A percentile compares a stretch with the other conserved stretches of the same genome.
phyloP scores from a whole-genome alignment of 2,113 vertebrate genomes.

The Dasyprocta punctata region DNA sequence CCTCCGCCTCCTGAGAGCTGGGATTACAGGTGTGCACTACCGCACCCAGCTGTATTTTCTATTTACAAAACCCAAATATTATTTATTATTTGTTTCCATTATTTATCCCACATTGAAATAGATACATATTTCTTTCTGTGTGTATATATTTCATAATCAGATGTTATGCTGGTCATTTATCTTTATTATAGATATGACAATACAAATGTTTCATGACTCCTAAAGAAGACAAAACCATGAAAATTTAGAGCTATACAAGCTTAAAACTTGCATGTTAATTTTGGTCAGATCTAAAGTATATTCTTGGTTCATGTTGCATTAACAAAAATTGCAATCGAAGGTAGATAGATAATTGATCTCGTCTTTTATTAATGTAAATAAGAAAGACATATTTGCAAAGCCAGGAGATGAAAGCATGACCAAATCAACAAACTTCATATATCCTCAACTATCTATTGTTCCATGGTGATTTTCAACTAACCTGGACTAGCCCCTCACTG shows the following conservation, averaged over 20 bases:
- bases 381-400: background rate
- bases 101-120: conserved; percentile 35
- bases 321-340: background rate
- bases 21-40: no score
- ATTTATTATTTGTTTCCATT: background rate
- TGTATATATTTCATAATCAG: background rate
- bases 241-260: background rate
- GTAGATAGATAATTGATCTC: background rate
- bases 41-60: background rate
- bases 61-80: background rate
- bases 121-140: background rate
- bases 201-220: background rate
- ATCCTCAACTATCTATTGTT: background rate
- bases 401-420: background rate
- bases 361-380: background rate
- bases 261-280: conserved; percentile 15
- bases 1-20: no score
- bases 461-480: background rate
- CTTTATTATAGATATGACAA: background rate
- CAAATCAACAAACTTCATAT: background rate
- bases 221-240: background rate
- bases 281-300: background rate
- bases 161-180: background rate
- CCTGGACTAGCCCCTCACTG: background rate
- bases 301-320: background rate